These are phyloP conservation scores for Cynaeus angustus DNA, from an alignment of 2,888 invertebrate genomes.

Conservation along the genomic window DNA sequence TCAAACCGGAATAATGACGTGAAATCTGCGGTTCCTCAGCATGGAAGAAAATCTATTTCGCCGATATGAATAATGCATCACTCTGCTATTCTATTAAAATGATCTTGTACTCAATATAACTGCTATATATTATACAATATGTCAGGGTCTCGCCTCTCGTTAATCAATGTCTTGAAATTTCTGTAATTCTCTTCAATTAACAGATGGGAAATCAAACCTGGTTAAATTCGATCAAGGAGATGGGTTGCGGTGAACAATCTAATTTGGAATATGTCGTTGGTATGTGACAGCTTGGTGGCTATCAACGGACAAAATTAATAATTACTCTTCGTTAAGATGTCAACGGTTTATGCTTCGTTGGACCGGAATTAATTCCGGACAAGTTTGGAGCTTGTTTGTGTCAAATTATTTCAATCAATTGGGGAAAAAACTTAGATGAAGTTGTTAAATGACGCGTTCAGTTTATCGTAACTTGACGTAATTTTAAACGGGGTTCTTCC, in stretches of 20 bases:
- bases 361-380: background rate
- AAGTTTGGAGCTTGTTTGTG: constrained; percentile 5
- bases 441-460: too few relatives aligned
- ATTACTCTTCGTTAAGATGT: constrained; percentile 9
- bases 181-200: constrained; percentile 6
- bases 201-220: constrained; percentile 18
- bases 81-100: constrained; percentile 25
- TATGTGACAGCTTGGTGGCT: background rate
- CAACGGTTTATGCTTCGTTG: background rate
- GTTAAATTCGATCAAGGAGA: constrained; percentile 9
- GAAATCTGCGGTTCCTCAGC: background rate
- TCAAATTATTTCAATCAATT: constrained; percentile 5
- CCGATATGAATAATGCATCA: constrained; percentile 37
- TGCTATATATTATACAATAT: background rate
- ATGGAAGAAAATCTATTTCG: constrained; percentile 21
- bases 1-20: background rate
- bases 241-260: constrained; percentile 12
- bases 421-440: background rate
- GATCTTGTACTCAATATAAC: constrained; percentile 38
- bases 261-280: background rate
- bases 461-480: too few relatives aligned
- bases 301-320: background rate
- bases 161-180: constrained; percentile 17
- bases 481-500: too few relatives aligned
- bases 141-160: constrained; percentile 28